Conservation (phyloP, 92 coral and sea anemone genomes). For the Montipora capitata region DNA sequence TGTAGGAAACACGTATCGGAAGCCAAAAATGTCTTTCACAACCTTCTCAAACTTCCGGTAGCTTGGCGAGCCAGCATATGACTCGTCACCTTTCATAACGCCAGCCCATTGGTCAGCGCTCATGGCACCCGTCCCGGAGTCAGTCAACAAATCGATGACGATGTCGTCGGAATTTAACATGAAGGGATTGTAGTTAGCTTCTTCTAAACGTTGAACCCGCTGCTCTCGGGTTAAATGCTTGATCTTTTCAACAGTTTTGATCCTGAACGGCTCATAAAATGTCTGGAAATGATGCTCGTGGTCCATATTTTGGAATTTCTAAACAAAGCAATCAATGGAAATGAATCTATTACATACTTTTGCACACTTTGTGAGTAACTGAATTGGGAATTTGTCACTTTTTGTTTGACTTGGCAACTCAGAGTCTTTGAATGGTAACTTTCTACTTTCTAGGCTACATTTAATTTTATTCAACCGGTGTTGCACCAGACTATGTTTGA, state of each 20-base stretch:
- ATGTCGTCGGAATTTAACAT: constrained; percentile 54
- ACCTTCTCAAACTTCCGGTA: constrained; percentile 60
- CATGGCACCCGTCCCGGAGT: constrained; percentile 72
- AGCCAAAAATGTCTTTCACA: constrained; percentile 59
- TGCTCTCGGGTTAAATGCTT: constrained; percentile 39
- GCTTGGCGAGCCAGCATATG: constrained; percentile 72
- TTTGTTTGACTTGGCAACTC: too few relatives aligned
- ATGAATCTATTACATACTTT: too few relatives aligned
- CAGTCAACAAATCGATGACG: constrained; percentile 52
- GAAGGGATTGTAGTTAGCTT: constrained; percentile 61
- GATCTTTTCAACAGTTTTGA: constrained; percentile 55
- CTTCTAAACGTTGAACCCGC: constrained; percentile 33
- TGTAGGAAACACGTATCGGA: constrained; percentile 70
- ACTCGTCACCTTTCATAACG: constrained; percentile 60
- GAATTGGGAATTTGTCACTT: too few relatives aligned
- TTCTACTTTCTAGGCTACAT: too few relatives aligned
- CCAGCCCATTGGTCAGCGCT: constrained; percentile 66
- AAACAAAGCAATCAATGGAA: neutral
- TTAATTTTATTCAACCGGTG: too few relatives aligned
- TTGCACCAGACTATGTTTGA: too few relatives aligned
- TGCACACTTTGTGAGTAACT: too few relatives aligned
- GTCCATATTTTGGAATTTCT: constrained; percentile 14
- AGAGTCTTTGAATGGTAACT: too few relatives aligned
- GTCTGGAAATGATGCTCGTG: constrained; percentile 38
- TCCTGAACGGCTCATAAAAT: constrained; percentile 47